These are phyloP conservation scores for Lutraria lutraria DNA, from an alignment of 2,888 invertebrate species.

Conservation along the genomic window DNA sequence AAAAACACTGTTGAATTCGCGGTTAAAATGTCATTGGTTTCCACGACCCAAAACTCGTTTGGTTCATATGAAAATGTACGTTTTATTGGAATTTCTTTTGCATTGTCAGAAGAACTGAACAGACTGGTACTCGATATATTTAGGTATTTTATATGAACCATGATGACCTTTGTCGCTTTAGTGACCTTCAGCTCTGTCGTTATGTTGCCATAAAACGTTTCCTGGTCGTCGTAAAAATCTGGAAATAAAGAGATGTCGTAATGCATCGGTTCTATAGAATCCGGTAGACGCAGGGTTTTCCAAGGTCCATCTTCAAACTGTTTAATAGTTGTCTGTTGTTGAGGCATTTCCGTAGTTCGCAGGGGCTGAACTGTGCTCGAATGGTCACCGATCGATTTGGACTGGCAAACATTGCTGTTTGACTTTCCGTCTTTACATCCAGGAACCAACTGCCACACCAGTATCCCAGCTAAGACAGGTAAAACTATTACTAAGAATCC, in stretches of 20 bases:
- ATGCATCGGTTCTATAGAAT: conserved; percentile 89
- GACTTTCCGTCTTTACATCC: conserved; percentile 39
- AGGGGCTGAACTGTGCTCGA: conserved; percentile 23
- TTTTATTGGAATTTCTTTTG: conserved; percentile 66
- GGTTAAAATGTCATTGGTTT: conserved; percentile 73
- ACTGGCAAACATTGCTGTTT: conserved; percentile 16
- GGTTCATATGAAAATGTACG: conserved; percentile 83
- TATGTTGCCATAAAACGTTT: conserved; percentile 79
- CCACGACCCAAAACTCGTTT: conserved; percentile 87
- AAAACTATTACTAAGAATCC: conserved; percentile 69
- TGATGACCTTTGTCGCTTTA: conserved; percentile 86
- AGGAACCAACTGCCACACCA: conserved; percentile 74
- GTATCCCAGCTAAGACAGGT: conserved; percentile 72
- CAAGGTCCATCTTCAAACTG: conserved; percentile 73
- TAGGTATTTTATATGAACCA: conserved; percentile 90
- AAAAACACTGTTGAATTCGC: conserved; percentile 85
- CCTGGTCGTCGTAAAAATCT: conserved; percentile 88
- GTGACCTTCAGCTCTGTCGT: conserved; percentile 84
- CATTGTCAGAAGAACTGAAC: conserved; percentile 41
- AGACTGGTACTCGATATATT: conserved; percentile 87
- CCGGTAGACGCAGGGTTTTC: conserved; percentile 89
- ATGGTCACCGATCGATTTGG: background rate
- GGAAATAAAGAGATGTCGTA: conserved; percentile 91
- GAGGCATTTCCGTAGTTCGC: conserved; percentile 25
- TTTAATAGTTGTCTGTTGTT: conserved; percentile 50